Evolutionary conservation across 2,888 invertebrate species (phyloP), one percentile per base, ranked within the genome.

Genomic region (Onchidella celtica): DNA sequence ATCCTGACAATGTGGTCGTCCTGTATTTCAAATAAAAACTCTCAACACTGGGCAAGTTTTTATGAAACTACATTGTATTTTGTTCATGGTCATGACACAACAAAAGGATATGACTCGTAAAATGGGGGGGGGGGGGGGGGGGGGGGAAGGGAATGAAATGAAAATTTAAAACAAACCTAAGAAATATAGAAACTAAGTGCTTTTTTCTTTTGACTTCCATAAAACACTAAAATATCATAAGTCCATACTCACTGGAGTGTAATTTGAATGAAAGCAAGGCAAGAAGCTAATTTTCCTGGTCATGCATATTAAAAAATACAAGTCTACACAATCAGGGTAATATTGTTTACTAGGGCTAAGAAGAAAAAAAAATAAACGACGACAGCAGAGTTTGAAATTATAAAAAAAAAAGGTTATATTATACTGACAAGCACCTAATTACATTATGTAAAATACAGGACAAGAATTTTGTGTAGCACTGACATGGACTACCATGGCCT

Each of bases 241-340:
- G 17, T 47, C 47, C 47, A 47, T 17, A 47, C 47, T 47, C 47
- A 17, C 17, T 47, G 47, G 6, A 11, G 9, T 47, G 47, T 47
- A 47, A 47, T 47, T 47, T 17, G 17, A 17, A 47, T 47, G 47
- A 17, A 47, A 47, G 47, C 47, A 47, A 17, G 47, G 17, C 17
- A 11, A 11, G 17, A 17, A 17, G 9, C 47, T 47, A 47, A 17
- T n/a, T 38, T 24, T n/a, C 69, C 47, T 27, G 27, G 14, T 34
- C 36, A 69, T 69, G 27, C 24, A 66, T 40, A 69, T 47, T 4
- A 69, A 69, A 24, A 40, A 27, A 47, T 69, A 69, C 69, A 69
- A 24, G 14, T 47, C 69, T 69, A 40, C 69, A 69, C 40, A 69
- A 2, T 69, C 34, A 27, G n/a, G 34, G 21, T 59, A 59, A 59